phyloP scores from a whole-genome alignment of 1,140 invertebrate species.

The Eupristina koningsbergeri region DNA sequence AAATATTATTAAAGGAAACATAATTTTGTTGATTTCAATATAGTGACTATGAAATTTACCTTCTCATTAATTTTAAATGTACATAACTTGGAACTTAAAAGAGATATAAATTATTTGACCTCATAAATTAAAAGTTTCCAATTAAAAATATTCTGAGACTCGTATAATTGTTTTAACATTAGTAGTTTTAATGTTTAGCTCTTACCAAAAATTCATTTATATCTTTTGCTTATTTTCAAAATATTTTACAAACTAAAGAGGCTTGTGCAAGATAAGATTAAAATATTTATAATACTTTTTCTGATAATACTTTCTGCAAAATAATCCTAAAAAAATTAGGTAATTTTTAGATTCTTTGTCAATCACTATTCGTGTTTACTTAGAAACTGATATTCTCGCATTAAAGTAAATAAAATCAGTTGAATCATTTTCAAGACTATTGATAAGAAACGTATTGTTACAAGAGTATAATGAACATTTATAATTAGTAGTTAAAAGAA shows the following conservation, averaged over 20 bases:
- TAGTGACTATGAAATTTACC: background rate
- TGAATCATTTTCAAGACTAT: too few relatives aligned
- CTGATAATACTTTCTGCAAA: too few relatives aligned
- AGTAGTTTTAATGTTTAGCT: background rate
- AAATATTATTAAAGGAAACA: background rate
- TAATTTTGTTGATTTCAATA: background rate
- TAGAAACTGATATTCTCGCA: too few relatives aligned
- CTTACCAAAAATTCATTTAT: background rate
- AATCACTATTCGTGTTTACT: too few relatives aligned
- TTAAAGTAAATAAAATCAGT: too few relatives aligned
- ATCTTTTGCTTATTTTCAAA: background rate
- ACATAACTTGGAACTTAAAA: conserved; percentile 3
- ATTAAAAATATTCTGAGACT: background rate
- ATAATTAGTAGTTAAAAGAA: too few relatives aligned
- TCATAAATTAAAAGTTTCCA: background rate
- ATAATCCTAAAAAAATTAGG: too few relatives aligned
- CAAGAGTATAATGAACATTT: too few relatives aligned
- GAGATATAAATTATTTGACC: background rate
- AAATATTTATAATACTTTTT: too few relatives aligned
- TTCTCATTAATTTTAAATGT: conserved; percentile 11
- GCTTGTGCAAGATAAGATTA: too few relatives aligned
- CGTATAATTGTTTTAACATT: conserved; percentile 1
- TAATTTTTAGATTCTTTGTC: too few relatives aligned
- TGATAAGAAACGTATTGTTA: too few relatives aligned
- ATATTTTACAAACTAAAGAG: background rate